A percentile compares a stretch with the other conserved stretches of the same genome.
phyloP scores from a whole-genome alignment of 2,888 invertebrate species.

The Laspeyria flexula region DNA sequence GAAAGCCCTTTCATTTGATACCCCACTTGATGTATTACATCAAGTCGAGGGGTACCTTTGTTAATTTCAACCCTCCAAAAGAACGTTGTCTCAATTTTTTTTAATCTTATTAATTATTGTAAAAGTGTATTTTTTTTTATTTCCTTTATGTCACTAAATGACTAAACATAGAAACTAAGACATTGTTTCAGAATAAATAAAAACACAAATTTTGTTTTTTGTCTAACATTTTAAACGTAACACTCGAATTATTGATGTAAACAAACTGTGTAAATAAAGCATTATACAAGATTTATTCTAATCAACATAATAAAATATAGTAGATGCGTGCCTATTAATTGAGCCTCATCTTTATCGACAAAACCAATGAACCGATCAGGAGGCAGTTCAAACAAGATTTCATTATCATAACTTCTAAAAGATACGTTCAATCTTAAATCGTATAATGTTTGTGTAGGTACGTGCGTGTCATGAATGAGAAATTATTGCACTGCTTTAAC shows the following conservation, averaged over 20 bases:
- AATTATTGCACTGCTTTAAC: conserved; percentile 1
- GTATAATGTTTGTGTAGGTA: conserved; percentile 9
- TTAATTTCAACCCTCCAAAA: too few relatives aligned
- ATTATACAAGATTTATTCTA: not conserved
- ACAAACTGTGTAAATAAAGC: not conserved
- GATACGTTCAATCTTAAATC: conserved; percentile 9
- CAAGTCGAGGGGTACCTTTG: too few relatives aligned
- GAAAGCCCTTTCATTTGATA: too few relatives aligned
- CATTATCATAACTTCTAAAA: conserved; percentile 26
- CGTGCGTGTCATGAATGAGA: conserved; percentile 7
- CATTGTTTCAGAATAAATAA: too few relatives aligned
- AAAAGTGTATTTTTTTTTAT: too few relatives aligned
- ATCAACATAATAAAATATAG: not conserved
- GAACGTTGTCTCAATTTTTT: too few relatives aligned
- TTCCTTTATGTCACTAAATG: too few relatives aligned
- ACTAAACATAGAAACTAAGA: too few relatives aligned
- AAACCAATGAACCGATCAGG: conserved; percentile 29
- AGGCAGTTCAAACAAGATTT: conserved; percentile 24
- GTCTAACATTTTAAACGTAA: too few relatives aligned
- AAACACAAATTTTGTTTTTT: too few relatives aligned
- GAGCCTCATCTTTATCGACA: conserved; percentile 19
- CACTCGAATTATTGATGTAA: not conserved
- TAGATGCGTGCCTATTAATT: not conserved
- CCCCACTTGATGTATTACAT: too few relatives aligned
- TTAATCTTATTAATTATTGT: too few relatives aligned